Base-by-base conservation (phyloP, 2,113 vertebrate genomes). In the Tenrec ecaudatus region DNA sequence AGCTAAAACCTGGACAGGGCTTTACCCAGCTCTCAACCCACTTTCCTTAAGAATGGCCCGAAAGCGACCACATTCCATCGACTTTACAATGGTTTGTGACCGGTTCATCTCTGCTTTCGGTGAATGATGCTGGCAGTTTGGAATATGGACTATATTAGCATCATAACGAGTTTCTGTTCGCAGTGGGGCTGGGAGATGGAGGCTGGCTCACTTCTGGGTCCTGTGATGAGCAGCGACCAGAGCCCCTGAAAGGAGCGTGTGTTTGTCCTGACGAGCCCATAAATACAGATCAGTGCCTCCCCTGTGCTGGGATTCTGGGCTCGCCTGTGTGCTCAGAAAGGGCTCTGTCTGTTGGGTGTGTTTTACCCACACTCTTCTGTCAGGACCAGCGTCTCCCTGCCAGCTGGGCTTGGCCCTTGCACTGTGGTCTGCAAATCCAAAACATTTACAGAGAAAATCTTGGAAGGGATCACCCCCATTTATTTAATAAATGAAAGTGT, bases 401-500 rank as follows among this genome's bases (percentile, higher is more conserved):
- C 80, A 92, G 94, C 77, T 86, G 64, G 40, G 27, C 94, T 95
- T 92, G 88, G 88, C 86, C 90, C 88, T 25, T 92, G 79, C 81
- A 8, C 0, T 15, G 47, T 92, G 90, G 66, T 66, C 88, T 90
- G 38, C 0, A 1, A 91, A 88, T 87, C 83, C 53, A 88, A 95
- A 92, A 87, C 84, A 94, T 95, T 96, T 96, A 82, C 95, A 92
- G 86, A 93, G 88, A 94, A 95, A 94, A 90, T 93, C 90, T 93
- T 47, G 36, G 95, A 89, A 95, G 85, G 86, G 93, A 93, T 95
- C 81, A 92, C 29, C 62, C 40, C 86, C 68, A 90, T 96, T 86
- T 94, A 93, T 57, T 62, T 92, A 92, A 86, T 93, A n/a, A 88
- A 93, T 91, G 83, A 92, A 4, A 25, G 75, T 69, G 60, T 87